A percentile compares a stretch with the other conserved stretches of the same genome.
Conservation (phyloP, 2,113 vertebrate genomes). For the Datnioides undecimradiatus region DNA sequence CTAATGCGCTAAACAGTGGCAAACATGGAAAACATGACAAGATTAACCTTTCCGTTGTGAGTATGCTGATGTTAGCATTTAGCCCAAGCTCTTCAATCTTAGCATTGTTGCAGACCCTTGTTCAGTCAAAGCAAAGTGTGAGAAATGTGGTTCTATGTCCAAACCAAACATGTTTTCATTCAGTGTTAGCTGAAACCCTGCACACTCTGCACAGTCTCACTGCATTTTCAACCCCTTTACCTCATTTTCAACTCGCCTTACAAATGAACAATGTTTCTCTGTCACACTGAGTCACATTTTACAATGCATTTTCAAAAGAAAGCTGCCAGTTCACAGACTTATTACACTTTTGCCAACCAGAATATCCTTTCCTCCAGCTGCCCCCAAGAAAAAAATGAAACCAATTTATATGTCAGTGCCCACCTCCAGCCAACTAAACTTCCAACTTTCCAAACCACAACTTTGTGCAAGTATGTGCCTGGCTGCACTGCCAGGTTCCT, state of each 20-base stretch:
- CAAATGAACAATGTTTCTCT: constrained; percentile 1
- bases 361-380: neutral
- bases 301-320: neutral
- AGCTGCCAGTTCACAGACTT: neutral
- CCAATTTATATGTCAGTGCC: constrained; percentile 20
- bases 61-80: neutral
- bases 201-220: constrained; percentile 4
- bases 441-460: constrained; percentile 61
- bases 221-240: neutral
- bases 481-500: constrained; percentile 34
- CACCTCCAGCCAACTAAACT: too few species aligned
- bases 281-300: neutral
- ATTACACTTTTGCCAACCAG: neutral
- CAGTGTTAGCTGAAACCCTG: neutral
- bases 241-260: neutral
- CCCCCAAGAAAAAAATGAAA: neutral
- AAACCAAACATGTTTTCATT: constrained; percentile 10
- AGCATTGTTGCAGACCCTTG: neutral
- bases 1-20: neutral
- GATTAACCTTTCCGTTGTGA: neutral
- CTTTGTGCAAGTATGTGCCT: constrained; percentile 27
- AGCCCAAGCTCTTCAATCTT: too few species aligned
- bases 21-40: neutral
- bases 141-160: constrained; percentile 4
- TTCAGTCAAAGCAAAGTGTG: neutral